These are phyloP conservation scores for Xanthorhoe spadicearia DNA, from an alignment of 2,888 invertebrate species.

Conservation along the genomic window DNA sequence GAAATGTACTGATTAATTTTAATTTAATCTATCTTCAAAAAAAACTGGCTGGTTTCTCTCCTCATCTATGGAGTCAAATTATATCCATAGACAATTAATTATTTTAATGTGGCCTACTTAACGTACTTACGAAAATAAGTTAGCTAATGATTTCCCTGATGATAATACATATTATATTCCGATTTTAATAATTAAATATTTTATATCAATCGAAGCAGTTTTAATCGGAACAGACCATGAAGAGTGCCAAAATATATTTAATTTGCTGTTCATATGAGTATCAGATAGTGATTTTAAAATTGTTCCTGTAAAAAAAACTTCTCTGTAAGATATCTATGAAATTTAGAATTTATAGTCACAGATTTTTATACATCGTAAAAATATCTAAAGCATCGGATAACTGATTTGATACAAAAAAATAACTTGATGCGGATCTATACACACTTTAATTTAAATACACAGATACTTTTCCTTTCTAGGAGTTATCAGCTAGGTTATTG, in stretches of 20 bases:
- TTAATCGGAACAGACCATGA: conserved; percentile 27
- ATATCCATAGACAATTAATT: conserved; percentile 30
- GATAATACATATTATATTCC: conserved; percentile 27
- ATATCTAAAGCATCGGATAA: conserved; percentile 1
- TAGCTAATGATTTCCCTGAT: conserved; percentile 15
- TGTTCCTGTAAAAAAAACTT: conserved; percentile 41
- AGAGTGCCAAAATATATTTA: conserved; percentile 41
- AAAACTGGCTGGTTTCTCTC: conserved; percentile 64
- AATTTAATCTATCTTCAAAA: conserved; percentile 66
- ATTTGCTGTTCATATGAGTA: conserved; percentile 23
- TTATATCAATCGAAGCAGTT: conserved; percentile 33
- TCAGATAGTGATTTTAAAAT: conserved; percentile 30
- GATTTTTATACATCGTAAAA: conserved; percentile 2
- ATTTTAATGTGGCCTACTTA: conserved; percentile 45
- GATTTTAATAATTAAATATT: conserved; percentile 26
- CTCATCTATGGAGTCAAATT: conserved; percentile 72
- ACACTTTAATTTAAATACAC: too few relatives aligned
- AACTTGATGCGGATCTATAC: background rate
- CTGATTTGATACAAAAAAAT: background rate
- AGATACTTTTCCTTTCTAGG: too few relatives aligned
- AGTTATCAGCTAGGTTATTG: too few relatives aligned
- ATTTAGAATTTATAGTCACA: conserved; percentile 6
- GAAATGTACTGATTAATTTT: conserved; percentile 84
- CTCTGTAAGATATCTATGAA: conserved; percentile 26
- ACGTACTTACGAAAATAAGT: conserved; percentile 18